These are phyloP conservation scores for Meandrusa payeni DNA, from an alignment of 2,888 invertebrate genomes.

Conservation along the genomic window DNA sequence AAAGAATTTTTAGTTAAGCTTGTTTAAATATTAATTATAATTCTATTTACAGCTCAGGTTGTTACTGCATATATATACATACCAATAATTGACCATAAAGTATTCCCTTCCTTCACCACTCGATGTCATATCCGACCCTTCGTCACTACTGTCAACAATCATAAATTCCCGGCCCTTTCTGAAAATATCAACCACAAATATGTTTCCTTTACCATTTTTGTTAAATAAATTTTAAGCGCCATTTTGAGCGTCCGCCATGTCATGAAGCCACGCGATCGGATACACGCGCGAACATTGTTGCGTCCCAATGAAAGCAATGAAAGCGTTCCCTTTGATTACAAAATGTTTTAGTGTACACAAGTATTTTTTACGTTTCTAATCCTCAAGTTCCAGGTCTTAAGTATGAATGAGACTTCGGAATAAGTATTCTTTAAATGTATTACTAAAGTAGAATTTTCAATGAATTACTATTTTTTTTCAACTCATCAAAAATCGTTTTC, in stretches of 20 bases:
- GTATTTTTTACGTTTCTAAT: no score
- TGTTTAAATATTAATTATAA: not conserved
- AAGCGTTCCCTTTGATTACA: constrained; percentile 31
- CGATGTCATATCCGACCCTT: constrained; percentile 52
- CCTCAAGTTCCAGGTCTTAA: no score
- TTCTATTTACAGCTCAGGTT: constrained; percentile 1
- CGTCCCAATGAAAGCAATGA: constrained; percentile 31
- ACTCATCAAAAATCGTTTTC: no score
- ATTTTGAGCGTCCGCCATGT: constrained; percentile 24
- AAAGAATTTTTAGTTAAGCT: constrained; percentile 10
- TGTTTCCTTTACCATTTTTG: constrained; percentile 31
- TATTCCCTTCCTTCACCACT: constrained; percentile 60
- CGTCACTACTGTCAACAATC: constrained; percentile 68
- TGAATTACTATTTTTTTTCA: no score
- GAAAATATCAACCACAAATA: constrained; percentile 59
- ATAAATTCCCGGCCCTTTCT: constrained; percentile 66
- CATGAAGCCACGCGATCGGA: constrained; percentile 9
- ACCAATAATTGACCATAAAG: constrained; percentile 67
- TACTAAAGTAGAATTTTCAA: no score
- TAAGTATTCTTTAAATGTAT: no score
- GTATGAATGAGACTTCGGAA: not conserved
- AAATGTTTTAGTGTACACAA: no score
- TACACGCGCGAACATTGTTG: constrained; percentile 3
- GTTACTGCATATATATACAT: constrained; percentile 69
- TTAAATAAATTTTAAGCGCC: constrained; percentile 23